phyloP scores from a whole-genome alignment of 2,888 invertebrate species.

The Willowsia nigromaculata region DNA sequence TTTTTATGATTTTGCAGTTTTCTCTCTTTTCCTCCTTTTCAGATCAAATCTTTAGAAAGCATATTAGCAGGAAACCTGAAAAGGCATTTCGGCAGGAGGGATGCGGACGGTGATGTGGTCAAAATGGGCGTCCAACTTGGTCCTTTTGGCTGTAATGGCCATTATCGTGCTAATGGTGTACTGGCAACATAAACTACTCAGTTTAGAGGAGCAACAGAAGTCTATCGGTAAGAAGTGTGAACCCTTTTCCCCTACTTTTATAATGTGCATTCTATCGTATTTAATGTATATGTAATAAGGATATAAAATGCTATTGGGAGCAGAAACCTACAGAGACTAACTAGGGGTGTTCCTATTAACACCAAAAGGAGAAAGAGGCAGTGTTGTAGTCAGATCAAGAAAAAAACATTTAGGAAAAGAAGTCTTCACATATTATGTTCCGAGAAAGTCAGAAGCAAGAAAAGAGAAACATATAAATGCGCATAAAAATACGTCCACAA shows the following conservation, averaged over 20 bases:
- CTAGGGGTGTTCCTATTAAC: slow-evolving; percentile 59
- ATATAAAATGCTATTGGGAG: slow-evolving; percentile 13
- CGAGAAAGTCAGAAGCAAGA: slow-evolving; percentile 8
- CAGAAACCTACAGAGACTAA: slow-evolving; percentile 7
- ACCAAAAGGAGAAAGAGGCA: neutral
- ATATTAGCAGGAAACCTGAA: slow-evolving; percentile 50
- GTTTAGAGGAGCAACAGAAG: slow-evolving; percentile 77
- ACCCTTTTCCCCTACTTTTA: slow-evolving; percentile 1
- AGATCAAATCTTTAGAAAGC: slow-evolving; percentile 47
- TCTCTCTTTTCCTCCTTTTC: slow-evolving; percentile 27
- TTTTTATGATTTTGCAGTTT: slow-evolving; percentile 51
- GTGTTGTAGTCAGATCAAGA: slow-evolving; percentile 3
- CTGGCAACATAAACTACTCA: slow-evolving; percentile 78
- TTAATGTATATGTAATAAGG: slow-evolving; percentile 49
- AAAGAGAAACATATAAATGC: neutral
- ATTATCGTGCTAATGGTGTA: slow-evolving; percentile 78
- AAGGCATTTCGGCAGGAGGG: slow-evolving; percentile 70
- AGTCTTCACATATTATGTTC: slow-evolving; percentile 22
- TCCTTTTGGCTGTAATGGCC: slow-evolving; percentile 76
- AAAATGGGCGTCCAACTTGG: slow-evolving; percentile 78
- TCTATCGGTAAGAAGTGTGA: slow-evolving; percentile 74
- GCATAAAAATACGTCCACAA: slow-evolving; percentile 25
- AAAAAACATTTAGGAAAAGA: slow-evolving; percentile 14
- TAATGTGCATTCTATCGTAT: slow-evolving; percentile 4
- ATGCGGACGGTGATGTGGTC: slow-evolving; percentile 79